Percentiles rank a stretch among this genome's conserved stretches.
Evolutionary conservation across 2,797 vertebrate genomes (phyloP).

Genomic region (Caiman crocodilus): DNA sequence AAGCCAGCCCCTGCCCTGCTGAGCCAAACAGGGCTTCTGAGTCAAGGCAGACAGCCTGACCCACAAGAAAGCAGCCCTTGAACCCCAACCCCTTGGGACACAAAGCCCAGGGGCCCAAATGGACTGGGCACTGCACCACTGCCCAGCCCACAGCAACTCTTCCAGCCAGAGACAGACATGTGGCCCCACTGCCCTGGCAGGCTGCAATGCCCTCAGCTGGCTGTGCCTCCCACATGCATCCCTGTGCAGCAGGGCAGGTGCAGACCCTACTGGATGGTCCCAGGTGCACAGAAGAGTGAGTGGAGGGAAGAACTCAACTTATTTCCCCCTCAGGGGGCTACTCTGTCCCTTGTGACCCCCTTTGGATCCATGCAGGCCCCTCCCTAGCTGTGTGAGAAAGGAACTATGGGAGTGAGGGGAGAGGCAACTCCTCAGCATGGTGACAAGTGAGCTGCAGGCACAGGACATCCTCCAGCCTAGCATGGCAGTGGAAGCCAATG

Average conservation of each 20-base stretch:
- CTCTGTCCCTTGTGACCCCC: not conserved
- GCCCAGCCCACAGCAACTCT: not conserved
- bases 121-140: no score
- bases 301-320: not conserved
- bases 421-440: no score
- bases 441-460: no score
- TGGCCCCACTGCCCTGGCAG: not conserved
- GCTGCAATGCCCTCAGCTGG: not conserved
- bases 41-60: no score
- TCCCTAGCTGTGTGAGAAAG: not conserved
- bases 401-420: not conserved
- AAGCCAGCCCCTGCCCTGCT: not conserved
- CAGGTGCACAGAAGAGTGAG: not conserved
- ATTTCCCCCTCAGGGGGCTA: not conserved
- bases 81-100: not conserved
- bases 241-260: not conserved
- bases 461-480: no score
- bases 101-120: not conserved
- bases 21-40: not conserved
- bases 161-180: not conserved
- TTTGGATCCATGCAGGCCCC: not conserved
- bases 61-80: not conserved
- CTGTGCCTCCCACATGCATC: not conserved
- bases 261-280: not conserved
- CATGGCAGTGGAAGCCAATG: no score